Evolutionary conservation across 1,140 invertebrate genomes (phyloP).

Genomic region (Neodiprion fabricii): DNA sequence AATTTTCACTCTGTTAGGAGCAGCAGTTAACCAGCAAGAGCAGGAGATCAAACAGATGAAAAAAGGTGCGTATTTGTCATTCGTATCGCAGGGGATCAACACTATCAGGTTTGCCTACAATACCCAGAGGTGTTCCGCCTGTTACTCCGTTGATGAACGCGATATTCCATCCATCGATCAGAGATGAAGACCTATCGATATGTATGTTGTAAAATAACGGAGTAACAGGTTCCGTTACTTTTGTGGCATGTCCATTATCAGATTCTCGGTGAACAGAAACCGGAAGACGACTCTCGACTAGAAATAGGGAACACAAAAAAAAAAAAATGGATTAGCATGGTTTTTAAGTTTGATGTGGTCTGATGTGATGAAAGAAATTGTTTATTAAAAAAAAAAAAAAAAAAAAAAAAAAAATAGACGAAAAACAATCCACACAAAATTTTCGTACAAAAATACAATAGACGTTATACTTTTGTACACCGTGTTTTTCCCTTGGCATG

Average conservation of each 20-base stretch:
- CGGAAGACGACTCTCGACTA: too few species aligned
- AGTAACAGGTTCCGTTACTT: too few species aligned
- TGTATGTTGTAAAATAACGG: too few species aligned
- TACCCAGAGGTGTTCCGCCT: slow-evolving; percentile 27
- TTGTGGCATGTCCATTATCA: too few species aligned
- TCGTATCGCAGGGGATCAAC: slow-evolving; percentile 5
- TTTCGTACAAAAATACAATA: slow-evolving; percentile 16
- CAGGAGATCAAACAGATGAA: slow-evolving; percentile 93
- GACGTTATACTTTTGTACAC: slow-evolving; percentile 17
- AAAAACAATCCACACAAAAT: too few species aligned
- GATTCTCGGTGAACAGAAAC: too few species aligned
- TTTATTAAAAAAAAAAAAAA: too few species aligned
- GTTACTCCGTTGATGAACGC: slow-evolving; percentile 33
- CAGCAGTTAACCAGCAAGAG: slow-evolving; percentile 91
- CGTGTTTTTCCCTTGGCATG: slow-evolving; percentile 35
- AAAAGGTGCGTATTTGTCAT: slow-evolving; percentile 73
- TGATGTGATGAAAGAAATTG: slow-evolving; percentile 26
- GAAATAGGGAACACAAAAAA: background rate
- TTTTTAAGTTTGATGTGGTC: slow-evolving; percentile 48
- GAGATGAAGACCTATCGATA: background rate
- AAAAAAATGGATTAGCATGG: slow-evolving; percentile 49
- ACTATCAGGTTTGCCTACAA: slow-evolving; percentile 40
- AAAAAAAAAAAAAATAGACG: too few species aligned
- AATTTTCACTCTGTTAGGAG: slow-evolving; percentile 97
- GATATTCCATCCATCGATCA: background rate